A percentile compares a stretch with the other conserved stretches of the same genome.
These are phyloP conservation scores for Lepus townsendii DNA, from an alignment of 2,797 vertebrate genomes.

Conservation along the genomic window DNA sequence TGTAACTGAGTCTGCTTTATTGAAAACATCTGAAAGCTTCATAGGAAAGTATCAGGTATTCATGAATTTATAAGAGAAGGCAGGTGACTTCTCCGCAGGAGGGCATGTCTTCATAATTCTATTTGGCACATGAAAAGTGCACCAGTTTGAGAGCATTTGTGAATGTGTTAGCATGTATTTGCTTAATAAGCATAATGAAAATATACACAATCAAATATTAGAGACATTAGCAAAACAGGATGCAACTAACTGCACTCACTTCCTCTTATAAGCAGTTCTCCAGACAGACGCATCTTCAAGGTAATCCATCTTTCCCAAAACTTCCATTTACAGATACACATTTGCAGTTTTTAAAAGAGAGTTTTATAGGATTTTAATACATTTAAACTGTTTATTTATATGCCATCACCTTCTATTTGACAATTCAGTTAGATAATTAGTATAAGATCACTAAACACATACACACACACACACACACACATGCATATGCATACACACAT, in stretches of 20 bases:
- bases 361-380: not conserved
- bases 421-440: not conserved
- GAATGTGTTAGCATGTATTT: not conserved
- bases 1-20: not conserved
- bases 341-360: not conserved
- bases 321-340: not conserved
- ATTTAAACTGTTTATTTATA: not conserved
- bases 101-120: conserved; percentile 32
- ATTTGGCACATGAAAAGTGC: conserved; percentile 20
- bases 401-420: not conserved
- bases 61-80: conserved; percentile 43
- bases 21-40: conserved; percentile 55
- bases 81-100: conserved; percentile 15
- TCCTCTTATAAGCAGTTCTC: not conserved
- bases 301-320: not conserved
- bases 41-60: conserved; percentile 12
- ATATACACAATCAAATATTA: not conserved
- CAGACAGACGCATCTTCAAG: not conserved
- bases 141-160: not conserved
- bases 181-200: conserved; percentile 58
- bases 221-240: not conserved
- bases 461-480: no score
- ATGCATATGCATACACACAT: no score
- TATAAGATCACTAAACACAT: not conserved
- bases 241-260: not conserved